Base-by-base conservation (phyloP, 1,140 invertebrate genomes). In the Dreissena polymorpha region DNA sequence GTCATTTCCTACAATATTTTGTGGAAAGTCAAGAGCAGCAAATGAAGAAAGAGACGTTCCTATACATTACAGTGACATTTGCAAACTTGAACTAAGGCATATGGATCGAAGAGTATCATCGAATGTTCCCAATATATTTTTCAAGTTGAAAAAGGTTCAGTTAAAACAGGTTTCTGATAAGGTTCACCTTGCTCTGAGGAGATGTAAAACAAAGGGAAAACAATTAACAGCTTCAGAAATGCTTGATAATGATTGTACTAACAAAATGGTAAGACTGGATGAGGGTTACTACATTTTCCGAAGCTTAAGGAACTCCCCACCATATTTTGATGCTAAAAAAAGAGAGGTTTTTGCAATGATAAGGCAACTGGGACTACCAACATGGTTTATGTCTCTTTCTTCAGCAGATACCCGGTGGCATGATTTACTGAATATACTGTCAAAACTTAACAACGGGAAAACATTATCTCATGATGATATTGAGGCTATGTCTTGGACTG, bases 311-410 rank as follows among this genome's bases (percentile, higher is more conserved):
- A 76, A 76, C 60, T 88, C 85, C 16, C 83, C 87, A 29, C 73
- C 83, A 53, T 88, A 88, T 50, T 75, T 84, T 12, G 77, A 82
- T 70, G 69, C 73, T 25, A 65, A 51, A n/a, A n/a, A 86, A 53
- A 82, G n/a, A 86, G 79, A 39, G 86, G 16, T 88, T 88, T 86
- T 85, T 86, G 87, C 83, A 70, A 88, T 86, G 85, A 86, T 87
- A 21, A 77, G 81, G 55, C 86, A 87, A 70, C 68, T 87, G 16
- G 86, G 86, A 53, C 18, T 81, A 55, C 75, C 85, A 74, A 81
- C 82, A 50, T 85, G 65, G 72, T 86, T 86, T 71, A 27, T 77
- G 29, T 73, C 72, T 23, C 73, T 84, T 18, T 86, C 85, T 57
- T 64, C 86, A 39, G 86, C 86, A 63, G 84, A 87, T 65, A 85